These are phyloP conservation scores for Macaria liturata DNA, from an alignment of 2,888 invertebrate genomes.

Conservation along the genomic window DNA sequence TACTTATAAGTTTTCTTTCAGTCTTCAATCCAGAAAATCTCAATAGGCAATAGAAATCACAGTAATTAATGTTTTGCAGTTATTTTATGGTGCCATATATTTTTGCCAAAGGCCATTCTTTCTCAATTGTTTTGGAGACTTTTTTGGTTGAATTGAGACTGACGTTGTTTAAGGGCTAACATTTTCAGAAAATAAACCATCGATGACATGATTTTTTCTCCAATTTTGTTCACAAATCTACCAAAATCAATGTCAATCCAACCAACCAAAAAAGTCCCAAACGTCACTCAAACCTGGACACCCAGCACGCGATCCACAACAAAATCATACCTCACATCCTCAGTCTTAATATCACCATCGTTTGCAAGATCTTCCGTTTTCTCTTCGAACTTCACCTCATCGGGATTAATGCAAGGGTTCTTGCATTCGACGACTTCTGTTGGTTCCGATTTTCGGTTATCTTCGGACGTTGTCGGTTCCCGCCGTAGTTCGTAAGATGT, in stretches of 20 bases:
- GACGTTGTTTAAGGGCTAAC: neutral
- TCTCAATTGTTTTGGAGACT: conserved; percentile 8
- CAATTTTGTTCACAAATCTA: too few relatives aligned
- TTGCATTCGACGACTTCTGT: conserved; percentile 64
- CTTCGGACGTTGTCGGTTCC: conserved; percentile 7
- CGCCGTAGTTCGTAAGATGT: conserved; percentile 65
- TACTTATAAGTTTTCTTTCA: conserved; percentile 54
- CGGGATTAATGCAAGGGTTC: conserved; percentile 52
- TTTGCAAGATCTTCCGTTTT: conserved; percentile 30
- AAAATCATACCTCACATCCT: conserved; percentile 88
- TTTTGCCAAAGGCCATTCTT: conserved; percentile 50
- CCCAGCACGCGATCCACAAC: conserved; percentile 92
- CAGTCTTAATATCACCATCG: conserved; percentile 72
- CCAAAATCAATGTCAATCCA: conserved; percentile 21
- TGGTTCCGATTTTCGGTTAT: neutral
- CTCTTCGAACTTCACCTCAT: conserved; percentile 39
- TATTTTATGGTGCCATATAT: conserved; percentile 59
- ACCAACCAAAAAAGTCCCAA: conserved; percentile 8
- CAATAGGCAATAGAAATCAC: conserved; percentile 77
- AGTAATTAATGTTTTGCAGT: conserved; percentile 59
- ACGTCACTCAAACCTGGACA: conserved; percentile 87
- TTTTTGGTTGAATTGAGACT: conserved; percentile 12
- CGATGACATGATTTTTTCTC: too few relatives aligned
- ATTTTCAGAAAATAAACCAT: neutral
- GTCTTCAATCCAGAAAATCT: conserved; percentile 80